phyloP scores from a whole-genome alignment of 2,797 vertebrate genomes.

The Lateolabrax maculatus region DNA sequence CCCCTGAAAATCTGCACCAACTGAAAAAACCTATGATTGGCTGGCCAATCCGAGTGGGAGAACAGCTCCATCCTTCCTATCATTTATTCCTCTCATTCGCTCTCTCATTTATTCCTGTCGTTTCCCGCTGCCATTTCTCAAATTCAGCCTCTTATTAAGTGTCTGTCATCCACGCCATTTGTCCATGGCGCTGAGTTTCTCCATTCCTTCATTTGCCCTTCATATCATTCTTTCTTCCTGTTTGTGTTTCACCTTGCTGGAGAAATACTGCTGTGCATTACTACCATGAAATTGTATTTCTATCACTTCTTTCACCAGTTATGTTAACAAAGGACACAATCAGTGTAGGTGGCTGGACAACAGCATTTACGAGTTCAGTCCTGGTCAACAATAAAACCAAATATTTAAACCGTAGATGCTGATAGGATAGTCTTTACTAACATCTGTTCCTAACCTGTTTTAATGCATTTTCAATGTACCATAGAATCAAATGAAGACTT shows the following conservation, averaged over 20 bases:
- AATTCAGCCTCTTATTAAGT: constrained; percentile 73
- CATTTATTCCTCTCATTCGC: constrained; percentile 65
- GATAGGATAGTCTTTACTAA: background rate
- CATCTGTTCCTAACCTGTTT: background rate
- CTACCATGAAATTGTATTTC: constrained; percentile 1
- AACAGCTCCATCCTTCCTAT: constrained; percentile 40
- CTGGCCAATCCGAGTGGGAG: constrained; percentile 44
- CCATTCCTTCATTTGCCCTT: constrained; percentile 62
- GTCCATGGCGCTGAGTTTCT: constrained; percentile 38
- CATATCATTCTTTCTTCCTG: constrained; percentile 26
- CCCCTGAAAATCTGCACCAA: constrained; percentile 53
- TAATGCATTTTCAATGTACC: background rate
- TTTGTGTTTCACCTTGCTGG: constrained; percentile 38
- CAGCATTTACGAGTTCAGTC: constrained; percentile 1
- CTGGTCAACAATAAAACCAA: background rate
- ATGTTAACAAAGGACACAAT: constrained; percentile 15
- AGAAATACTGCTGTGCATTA: constrained; percentile 13
- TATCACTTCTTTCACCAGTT: constrained; percentile 18
- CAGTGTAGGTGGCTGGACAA: background rate
- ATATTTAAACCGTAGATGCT: background rate
- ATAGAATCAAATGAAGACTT: background rate
- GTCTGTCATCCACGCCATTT: constrained; percentile 72
- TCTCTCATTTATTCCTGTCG: constrained; percentile 67
- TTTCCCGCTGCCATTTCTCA: constrained; percentile 64
- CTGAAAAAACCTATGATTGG: constrained; percentile 72